phyloP scores from a whole-genome alignment of 30 jellyfish, hydroid and myxozoan genomes.

The Turritopsis rubra region DNA sequence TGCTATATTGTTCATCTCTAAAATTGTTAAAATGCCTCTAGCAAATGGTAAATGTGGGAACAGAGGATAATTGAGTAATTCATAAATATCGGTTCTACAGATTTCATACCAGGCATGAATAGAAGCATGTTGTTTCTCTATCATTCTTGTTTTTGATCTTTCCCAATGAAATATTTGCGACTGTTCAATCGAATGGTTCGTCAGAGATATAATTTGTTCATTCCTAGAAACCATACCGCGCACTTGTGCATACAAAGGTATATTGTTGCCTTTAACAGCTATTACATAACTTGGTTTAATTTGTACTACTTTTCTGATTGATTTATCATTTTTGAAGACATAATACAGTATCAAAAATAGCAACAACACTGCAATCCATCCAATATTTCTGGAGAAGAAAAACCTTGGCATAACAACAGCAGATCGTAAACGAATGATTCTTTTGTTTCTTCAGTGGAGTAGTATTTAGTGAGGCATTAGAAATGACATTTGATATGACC shows the following conservation, averaged over 20 bases:
- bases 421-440: neutral
- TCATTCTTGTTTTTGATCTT: neutral
- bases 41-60: conserved; percentile 71
- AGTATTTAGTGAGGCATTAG: neutral
- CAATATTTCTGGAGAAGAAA: neutral
- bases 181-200: neutral
- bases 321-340: neutral
- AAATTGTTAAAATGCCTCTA: conserved; percentile 23
- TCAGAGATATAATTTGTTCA: neutral
- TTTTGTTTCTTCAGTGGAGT: neutral
- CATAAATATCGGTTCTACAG: conserved; percentile 50
- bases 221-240: neutral
- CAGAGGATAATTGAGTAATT: conserved; percentile 54
- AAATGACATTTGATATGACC: no score
- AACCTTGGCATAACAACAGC: neutral
- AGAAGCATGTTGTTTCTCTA: conserved; percentile 15
- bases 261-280: neutral
- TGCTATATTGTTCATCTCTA: conserved; percentile 39
- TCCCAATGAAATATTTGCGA: neutral
- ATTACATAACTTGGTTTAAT: conserved; percentile 10
- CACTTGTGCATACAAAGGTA: conserved; percentile 1
- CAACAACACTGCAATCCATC: neutral
- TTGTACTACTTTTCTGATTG: neutral
- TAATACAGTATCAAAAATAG: neutral
- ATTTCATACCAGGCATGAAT: conserved; percentile 75